Evolutionary conservation across 1,140 invertebrate genomes (phyloP), one percentile per base, ranked within the genome.

Genomic region (Campoletis sonorensis): DNA sequence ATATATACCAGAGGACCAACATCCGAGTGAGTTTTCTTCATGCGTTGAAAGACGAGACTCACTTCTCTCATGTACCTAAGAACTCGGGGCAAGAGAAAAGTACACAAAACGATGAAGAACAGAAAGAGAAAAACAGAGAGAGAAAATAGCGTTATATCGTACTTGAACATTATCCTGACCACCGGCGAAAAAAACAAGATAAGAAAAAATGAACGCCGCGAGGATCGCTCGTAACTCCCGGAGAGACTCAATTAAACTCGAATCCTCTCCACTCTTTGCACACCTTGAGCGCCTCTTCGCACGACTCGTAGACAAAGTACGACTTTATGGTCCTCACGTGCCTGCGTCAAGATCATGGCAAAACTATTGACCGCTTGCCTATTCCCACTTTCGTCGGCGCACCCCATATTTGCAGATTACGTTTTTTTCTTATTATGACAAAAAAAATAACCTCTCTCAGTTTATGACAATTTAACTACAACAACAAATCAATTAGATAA

Each of bases 191-290:
- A 30, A 15, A 75, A n/a, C n/a, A 26, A 51, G 33, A 30, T 23
- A 54, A 77, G 13, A 77, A 77, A 61, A 40, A 64, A 37, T 30
- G 30, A 77, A 77, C 10, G n/a, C n/a, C n/a, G n/a, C n/a, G 61
- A 77, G 51, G 73, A 77, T 77, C 21, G 51, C 51, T 77, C 73
- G 73, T 77, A 77, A 77, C 73, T 77, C 73, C 73, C 73, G 51
- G 54, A 77, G 73, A 77, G 73, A 77, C 73, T 77, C 73, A 77
- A 77, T 77, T 77, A 77, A 77, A 77, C 73, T 61, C 64, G 73
- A 77, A 77, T 77, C 51, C 73, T 51, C 54, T 37, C 30, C 1
- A 27, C 54, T 54, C 51, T n/a, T 58, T 27, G 61, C 61, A 27
- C 61, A 64, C 21, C 61, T 64, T 26, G 61, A 64, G 21, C 21